Evolutionary conservation across 2,797 vertebrate genomes (phyloP), one percentile per base, ranked within the genome.

Genomic region (Heterohyrax brucei): DNA sequence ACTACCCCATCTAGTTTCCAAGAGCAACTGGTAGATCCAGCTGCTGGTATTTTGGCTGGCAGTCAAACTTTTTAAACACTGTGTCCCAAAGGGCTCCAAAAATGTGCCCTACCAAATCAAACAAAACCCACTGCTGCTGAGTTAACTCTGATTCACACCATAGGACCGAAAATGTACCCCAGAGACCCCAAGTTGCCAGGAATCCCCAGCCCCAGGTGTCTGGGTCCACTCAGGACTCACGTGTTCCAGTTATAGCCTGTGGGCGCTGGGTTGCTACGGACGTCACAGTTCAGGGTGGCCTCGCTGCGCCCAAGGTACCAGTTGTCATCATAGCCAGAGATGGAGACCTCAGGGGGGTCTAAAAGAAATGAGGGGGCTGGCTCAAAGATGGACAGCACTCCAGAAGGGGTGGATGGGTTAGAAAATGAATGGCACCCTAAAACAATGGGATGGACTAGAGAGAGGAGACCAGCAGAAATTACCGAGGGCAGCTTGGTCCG

Each of bases 261-360:
- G 0, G 99, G 98, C 10, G 94, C 2, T 0, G 99, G 99, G 96
- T 99, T 99, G 79, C 98, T 99, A 0, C 75, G 96, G 9, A 98
- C 99, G 0, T 98, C 96, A 94, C 99, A 99, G 91, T 81, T 98
- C 92, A 99, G 98, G 22, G 62, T 61, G 28, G 98, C 99, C n/a
- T 99, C 99, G 0, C 98, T 98, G 9, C 99, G 99, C 82, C 99
- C 99, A 0, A 99, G 13, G 87, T 99, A 99, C 99, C 99, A 99
- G 97, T 99, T 99, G 93, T 99, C 98, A 78, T 99, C 99, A 13
- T 99, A 99, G 82, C 99, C 99, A 0, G 96, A 95, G 50, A 99
- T 99, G 79, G 97, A 94, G 87, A 99, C 99, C 95, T 98, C 96
- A 0, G 99, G 99, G 61, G 98, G 92, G 86, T 98, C 99, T 99